These are phyloP conservation scores for Trisateles emortualis DNA, from an alignment of 2,888 invertebrate species.

Conservation along the genomic window DNA sequence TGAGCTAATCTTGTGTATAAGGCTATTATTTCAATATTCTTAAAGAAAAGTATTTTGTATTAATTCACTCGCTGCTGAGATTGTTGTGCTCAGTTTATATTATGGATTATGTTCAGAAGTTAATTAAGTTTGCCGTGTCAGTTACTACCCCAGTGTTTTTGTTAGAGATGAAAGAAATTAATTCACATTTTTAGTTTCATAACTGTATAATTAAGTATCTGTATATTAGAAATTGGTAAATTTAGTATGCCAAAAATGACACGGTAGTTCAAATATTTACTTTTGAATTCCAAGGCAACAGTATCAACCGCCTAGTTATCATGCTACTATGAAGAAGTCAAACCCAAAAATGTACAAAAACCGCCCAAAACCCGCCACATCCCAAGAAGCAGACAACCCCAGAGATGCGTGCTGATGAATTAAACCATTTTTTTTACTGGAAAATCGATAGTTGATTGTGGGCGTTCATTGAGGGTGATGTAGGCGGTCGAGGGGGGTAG, in stretches of 20 bases:
- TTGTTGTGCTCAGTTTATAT: too few species aligned
- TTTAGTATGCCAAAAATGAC: too few species aligned
- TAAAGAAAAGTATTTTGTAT: background rate
- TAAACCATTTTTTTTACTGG: slow-evolving; percentile 59
- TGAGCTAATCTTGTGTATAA: too few species aligned
- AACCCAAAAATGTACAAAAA: background rate
- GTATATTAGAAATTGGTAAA: too few species aligned
- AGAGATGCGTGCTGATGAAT: slow-evolving; percentile 52
- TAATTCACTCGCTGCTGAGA: background rate
- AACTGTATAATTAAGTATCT: too few species aligned
- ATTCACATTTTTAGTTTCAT: too few species aligned
- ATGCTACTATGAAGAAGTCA: background rate
- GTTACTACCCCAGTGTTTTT: too few species aligned
- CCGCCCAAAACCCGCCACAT: slow-evolving; percentile 13
- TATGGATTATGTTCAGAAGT: too few species aligned
- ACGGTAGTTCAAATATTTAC: too few species aligned
- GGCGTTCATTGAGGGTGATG: slow-evolving; percentile 78
- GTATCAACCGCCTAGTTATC: background rate
- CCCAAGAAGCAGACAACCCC: slow-evolving; percentile 36
- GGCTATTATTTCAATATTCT: background rate
- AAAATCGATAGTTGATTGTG: slow-evolving; percentile 83
- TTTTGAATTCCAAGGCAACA: background rate
- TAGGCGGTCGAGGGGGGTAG: slow-evolving; percentile 54
- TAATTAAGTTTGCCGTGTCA: background rate
- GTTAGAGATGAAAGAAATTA: too few species aligned